Base-by-base conservation (phyloP, 1,140 invertebrate species). In the Pseudomyrmex flavicornis region DNA sequence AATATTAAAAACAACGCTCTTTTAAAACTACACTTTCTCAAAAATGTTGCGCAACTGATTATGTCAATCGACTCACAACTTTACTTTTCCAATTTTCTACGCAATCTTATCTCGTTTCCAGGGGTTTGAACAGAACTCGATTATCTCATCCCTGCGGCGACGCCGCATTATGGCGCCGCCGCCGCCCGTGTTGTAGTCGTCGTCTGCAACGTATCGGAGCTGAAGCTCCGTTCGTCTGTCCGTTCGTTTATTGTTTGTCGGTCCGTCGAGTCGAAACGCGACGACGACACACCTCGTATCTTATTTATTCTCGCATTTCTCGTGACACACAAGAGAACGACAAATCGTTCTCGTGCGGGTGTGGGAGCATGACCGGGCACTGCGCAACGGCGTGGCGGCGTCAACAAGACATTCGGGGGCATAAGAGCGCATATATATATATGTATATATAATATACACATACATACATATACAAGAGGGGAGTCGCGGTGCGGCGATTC, bases 151-250 rank as follows among this genome's bases (percentile, higher is more conserved):
- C 76, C 66, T 80, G 54, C 44, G n/a, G 12, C 76, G 76, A 20
- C 66, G 44, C 44, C 44, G 44, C 68, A 63, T 69, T 46, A 58
- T 58, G 63, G 63, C 52, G 76, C 20, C 54, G 76, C n/a, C 44
- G 75, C 26, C 58, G 17, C 50, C 2, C 35, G 35, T 35, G 35
- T 35, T 35, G 35, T 35, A 35, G 35, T 35, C 35, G 35, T 35
- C 35, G 35, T 35, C 35, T 35, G 10, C 46, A 20, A 75, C 58
- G 58, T 17, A 1, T n/a, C 48, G 46, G 20, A 56, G 26, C 59
- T 48, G 46, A 59, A 2, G 13, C 44, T 62, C 54, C 44, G 70
- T 54, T 15, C 20, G 50, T 59, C 54, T 44, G 59, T 54, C 10
- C 35, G 15, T 50, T 35, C 35, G 35, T 35, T 35, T 35, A 35